These are phyloP conservation scores for Drosophila maculinotata DNA, from an alignment of 2,888 invertebrate genomes.

Conservation along the genomic window DNA sequence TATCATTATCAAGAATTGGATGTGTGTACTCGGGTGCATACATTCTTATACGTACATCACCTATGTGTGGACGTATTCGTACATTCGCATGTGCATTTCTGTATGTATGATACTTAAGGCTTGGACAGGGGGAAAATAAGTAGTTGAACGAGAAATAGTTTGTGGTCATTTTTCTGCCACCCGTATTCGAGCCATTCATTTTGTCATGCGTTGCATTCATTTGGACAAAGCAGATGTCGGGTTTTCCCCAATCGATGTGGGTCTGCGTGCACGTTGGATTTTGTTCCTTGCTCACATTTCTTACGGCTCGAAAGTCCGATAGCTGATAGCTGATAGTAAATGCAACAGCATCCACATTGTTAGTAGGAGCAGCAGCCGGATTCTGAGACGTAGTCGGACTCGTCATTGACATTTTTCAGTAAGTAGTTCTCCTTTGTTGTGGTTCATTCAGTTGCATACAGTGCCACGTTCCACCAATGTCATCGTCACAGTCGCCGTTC, in stretches of 20 bases:
- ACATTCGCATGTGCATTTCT: background rate
- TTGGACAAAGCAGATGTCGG: conserved; percentile 69
- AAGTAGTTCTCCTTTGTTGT: conserved; percentile 64
- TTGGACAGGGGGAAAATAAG: conserved; percentile 20
- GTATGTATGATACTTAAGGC: conserved; percentile 14
- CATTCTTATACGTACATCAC: background rate
- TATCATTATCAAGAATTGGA: conserved; percentile 11
- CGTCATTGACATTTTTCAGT: conserved; percentile 41
- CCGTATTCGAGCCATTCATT: conserved; percentile 62
- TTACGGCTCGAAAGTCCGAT: conserved; percentile 32
- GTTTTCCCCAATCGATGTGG: conserved; percentile 36
- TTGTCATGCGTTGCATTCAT: conserved; percentile 57
- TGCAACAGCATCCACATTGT: conserved; percentile 69
- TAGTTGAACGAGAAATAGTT: conserved; percentile 29
- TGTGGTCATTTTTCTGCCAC: conserved; percentile 34
- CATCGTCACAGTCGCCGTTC: conserved; percentile 18
- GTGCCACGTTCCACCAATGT: conserved; percentile 19
- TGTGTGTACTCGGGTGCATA: conserved; percentile 2
- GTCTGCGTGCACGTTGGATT: conserved; percentile 17
- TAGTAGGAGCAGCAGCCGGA: conserved; percentile 20
- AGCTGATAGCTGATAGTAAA: conserved; percentile 33
- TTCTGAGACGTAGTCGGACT: conserved; percentile 8
- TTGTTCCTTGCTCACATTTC: conserved; percentile 43
- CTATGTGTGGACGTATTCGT: background rate
- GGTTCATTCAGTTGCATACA: conserved; percentile 60